A percentile compares a stretch with the other conserved stretches of the same genome.
Conservation (phyloP, 2,113 vertebrate genomes). For the Elachura formosa region DNA sequence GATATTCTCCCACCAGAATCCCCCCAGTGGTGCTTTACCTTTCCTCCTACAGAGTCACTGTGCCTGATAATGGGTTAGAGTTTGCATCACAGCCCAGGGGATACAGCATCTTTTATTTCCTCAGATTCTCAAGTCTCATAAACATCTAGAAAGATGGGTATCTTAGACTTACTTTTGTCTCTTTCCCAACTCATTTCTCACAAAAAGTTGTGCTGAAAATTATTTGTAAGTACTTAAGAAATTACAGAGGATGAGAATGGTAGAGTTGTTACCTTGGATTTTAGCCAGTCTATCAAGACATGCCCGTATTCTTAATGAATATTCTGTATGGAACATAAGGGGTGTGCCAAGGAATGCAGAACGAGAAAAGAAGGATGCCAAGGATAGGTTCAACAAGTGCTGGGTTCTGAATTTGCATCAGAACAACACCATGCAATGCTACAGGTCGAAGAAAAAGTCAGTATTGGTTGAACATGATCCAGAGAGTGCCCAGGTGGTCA, state of each 20-base stretch:
- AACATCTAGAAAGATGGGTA: not conserved
- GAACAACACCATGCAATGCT: not conserved
- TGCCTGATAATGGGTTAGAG: not conserved
- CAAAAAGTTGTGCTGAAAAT: not conserved
- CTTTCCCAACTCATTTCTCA: not conserved
- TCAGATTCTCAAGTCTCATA: not conserved
- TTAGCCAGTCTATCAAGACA: not conserved
- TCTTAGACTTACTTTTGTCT: not conserved
- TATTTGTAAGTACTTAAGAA: not conserved
- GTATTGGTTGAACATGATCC: not conserved
- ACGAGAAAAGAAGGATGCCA: not conserved
- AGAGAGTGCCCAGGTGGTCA: not conserved
- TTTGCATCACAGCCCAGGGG: not conserved
- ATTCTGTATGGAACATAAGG: not conserved
- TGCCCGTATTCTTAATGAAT: not conserved
- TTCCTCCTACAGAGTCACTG: not conserved
- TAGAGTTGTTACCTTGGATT: not conserved
- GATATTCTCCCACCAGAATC: not conserved
- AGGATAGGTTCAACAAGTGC: not conserved
- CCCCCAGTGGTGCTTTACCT: not conserved
- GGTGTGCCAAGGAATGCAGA: not conserved
- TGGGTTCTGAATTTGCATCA: not conserved
- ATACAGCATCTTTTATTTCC: not conserved
- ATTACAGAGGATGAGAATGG: not conserved
- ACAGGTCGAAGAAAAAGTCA: not conserved